These are phyloP conservation scores for Andrena cerasifolii DNA, from an alignment of 1,140 invertebrate species.

Conservation along the genomic window DNA sequence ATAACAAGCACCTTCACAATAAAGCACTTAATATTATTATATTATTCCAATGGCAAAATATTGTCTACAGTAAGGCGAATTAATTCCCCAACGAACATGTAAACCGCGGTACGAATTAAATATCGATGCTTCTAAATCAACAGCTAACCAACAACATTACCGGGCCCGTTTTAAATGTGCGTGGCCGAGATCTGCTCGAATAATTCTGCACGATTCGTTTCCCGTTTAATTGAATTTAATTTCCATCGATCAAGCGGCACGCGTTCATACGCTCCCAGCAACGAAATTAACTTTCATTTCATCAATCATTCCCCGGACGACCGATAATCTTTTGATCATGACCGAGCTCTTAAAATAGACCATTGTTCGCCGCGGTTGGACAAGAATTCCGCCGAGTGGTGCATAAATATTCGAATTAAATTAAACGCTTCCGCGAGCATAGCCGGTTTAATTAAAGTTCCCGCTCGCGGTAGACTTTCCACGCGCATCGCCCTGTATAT, in stretches of 20 bases:
- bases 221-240: background rate
- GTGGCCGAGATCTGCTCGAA: background rate
- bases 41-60: too few relatives aligned
- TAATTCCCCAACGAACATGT: too few relatives aligned
- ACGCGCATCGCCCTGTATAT: background rate
- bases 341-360: too few relatives aligned
- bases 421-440: background rate
- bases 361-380: background rate
- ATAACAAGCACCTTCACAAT: too few relatives aligned
- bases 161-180: too few relatives aligned
- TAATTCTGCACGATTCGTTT: background rate
- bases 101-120: too few relatives aligned
- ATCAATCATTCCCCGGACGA: background rate
- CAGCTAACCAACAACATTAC: background rate
- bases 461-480: too few relatives aligned
- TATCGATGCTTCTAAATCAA: too few relatives aligned
- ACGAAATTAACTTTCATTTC: background rate
- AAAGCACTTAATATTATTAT: too few relatives aligned
- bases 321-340: background rate
- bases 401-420: background rate
- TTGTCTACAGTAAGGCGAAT: too few relatives aligned
- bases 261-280: background rate
- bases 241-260: background rate
- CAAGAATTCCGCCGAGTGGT: background rate
- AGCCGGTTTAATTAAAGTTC: slow-evolving; percentile 18